Percentiles rank a stretch among this genome's conserved stretches.
Conservation (phyloP, 2,113 vertebrate species). For the Paradoxurus hermaphroditus region DNA sequence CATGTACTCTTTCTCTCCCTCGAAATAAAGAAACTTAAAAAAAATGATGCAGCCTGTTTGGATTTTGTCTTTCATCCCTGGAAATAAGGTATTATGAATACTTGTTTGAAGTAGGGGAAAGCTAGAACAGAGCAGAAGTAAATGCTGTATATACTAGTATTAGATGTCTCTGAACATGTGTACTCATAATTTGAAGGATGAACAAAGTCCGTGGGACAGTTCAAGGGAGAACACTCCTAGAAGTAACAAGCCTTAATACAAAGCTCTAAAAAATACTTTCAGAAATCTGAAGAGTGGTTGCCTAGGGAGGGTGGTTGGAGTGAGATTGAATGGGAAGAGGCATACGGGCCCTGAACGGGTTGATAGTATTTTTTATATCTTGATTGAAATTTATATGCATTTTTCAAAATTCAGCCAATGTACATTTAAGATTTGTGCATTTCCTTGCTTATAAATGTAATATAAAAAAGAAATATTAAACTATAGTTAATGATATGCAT, state of each 20-base stretch:
- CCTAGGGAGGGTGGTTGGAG: background rate
- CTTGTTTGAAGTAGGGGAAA: background rate
- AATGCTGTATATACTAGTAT: background rate
- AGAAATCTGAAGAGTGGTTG: background rate
- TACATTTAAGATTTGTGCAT: background rate
- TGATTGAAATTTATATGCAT: background rate
- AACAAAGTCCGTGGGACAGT: background rate
- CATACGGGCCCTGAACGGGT: background rate
- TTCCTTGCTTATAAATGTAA: background rate
- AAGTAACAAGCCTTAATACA: background rate
- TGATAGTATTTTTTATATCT: background rate
- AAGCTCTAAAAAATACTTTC: background rate
- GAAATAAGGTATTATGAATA: background rate
- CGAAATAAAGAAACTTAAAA: too few relatives aligned
- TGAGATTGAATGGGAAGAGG: background rate
- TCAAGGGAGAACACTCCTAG: background rate
- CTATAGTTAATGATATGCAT: background rate
- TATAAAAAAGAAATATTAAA: slow-evolving; percentile 10
- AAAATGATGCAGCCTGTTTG: background rate
- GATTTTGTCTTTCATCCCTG: background rate
- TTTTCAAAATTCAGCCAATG: slow-evolving; percentile 32
- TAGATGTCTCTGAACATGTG: background rate
- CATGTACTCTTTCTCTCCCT: too few relatives aligned
- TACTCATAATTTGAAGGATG: background rate
- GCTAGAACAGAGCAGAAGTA: background rate